Base-by-base conservation (phyloP, 2,797 vertebrate species). In the Tragelaphus oryx region DNA sequence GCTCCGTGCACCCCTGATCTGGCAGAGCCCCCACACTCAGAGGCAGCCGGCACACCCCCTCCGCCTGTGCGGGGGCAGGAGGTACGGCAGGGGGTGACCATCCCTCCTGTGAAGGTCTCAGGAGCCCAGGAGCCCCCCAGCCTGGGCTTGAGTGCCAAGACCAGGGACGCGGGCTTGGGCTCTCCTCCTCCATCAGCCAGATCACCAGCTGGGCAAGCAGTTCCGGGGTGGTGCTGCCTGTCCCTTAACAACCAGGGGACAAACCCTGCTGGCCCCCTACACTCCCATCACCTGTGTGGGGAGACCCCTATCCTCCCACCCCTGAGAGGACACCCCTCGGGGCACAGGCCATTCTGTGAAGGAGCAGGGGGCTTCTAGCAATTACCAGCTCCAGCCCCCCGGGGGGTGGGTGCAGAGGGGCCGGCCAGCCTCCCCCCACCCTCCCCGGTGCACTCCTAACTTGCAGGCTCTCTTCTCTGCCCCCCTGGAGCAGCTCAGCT, bases 61-160 rank as follows among this genome's bases (percentile, higher is more conserved):
- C 54, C 3, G 6, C 46, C 88, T 30, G 0, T 1, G 5, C 0
- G 4, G 26, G 75, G 13, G 18, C 22, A 71, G 37, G 68, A 22
- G 22, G 22, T 68, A 4, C 1, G 0, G 18, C 68, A 44, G 68
- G 11, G 65, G 68, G 68, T 44, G 20, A 26, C 6, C 11, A 6
- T 20, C 62, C n/a, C n/a, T 71, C 22, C 37, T 41, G 37, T 71
- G 37, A n/a, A 37, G 30, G n/a, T 33, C 41, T 30, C 30, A 20
- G 37, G 8, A 9, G 10, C 50, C 14, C 24, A 41, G 33, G 28
- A 82, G 57, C 4, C 14, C 44, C 22, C 30, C 9, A 7, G 4
- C 68, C 7, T 8, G 24, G 71, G 50, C 30, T 65, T 59, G 57
- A 79, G 44, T 48, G 37, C 62, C 55, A 24, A 30, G n/a, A 46